Base-by-base conservation (phyloP, 1,140 invertebrate species). In the Macrostomum lignano region DNA sequence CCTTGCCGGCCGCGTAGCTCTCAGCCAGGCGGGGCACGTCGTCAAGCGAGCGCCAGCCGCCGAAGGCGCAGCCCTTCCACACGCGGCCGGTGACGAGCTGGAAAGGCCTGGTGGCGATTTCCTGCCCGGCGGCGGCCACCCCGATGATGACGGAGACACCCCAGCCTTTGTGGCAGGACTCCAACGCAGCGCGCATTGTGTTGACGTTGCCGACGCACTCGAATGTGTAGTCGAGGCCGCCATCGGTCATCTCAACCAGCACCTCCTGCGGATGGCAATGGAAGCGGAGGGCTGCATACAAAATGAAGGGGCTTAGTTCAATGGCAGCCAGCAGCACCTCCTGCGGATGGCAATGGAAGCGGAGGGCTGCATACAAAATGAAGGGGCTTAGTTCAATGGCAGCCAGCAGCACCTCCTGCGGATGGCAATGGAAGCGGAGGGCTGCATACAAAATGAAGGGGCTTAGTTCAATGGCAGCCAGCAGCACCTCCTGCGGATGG, bases 161-260 rank as follows among this genome's bases (percentile, higher is more conserved):
- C 88, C 91, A 96, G 6, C 91, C 91, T 60, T 94, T 94, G 48
- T 94, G 86, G 44, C 78, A 84, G 0, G 81, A 66, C 55, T 98
- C 88, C 24, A 98, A 57, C 17, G 88, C 88, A 36, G 74, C 71
- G 45, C 88, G 65, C 88, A 98, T 96, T 2, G 74, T 79, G 29
- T 71, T 60, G 0, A 93, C 74, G 63, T 93, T 96, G 36, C 88
- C 88, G 49, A 96, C 74, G 55, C 88, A 96, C 60, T 96, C 88
- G 60, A 96, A 96, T 3, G 84, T 94, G 48, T 74, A 96, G 58
- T 98, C 88, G 31, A 84, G 65, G 17, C 88, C 88, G 35, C 88
- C 88, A 63, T 93, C 78, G 10, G 79, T 93, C 46, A 78, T 56
- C 43, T 86, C 78, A 17, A 86, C 63, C 3, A 96, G 53, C 15